Evolutionary conservation across 2,113 vertebrate species (phyloP), one percentile per base, ranked within the genome.

Genomic region (Strix uralensis): DNA sequence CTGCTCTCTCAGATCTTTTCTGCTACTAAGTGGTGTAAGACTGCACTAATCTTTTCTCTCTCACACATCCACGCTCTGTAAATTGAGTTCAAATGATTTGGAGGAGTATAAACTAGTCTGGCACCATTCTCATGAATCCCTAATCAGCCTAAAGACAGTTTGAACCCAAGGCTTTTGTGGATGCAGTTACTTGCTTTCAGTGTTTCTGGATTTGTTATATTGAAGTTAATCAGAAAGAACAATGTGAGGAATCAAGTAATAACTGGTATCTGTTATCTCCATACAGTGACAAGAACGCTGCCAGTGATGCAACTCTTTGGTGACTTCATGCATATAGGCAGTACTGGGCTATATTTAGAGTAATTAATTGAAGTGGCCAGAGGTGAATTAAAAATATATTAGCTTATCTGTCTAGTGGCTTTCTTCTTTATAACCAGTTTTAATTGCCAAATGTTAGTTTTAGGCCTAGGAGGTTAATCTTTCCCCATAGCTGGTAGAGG

Each of bases 71-170:
- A 59, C 8, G 11, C 49, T 70, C 87, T 4, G 55, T 58, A 94
- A 97, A 96, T 94, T 90, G 91, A 94, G 84, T 90, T 96, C 87
- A 95, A 86, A 82, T 90, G 62, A 93, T 90, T 71, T 90, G 74
- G 42, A 94, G 86, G 54, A 82, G 62, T 61, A 77, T 63, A 93
- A 97, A 59, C 63, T n/a, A 22, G 26, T 34, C 74, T 62, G 67
- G 62, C 55, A 83, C 38, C 7, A 9, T n/a, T 87, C 57, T 90
- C 59, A 44, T 90, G 84, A 95, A 90, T 96, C 91, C 72, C 71
- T 91, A 47, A 92, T 96, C 52, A 87, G 7, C 18, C 44, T 94
- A 63, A 85, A 81, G 78, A 30, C 66, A 59, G n/a, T 77, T 86
- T 90, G 89, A 92, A 95, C 67, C 30, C 32, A 34, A 59, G 38